A percentile compares a stretch with the other conserved stretches of the same genome.
Conservation (phyloP, 1,140 invertebrate genomes). For the Drosophila tropicalis region DNA sequence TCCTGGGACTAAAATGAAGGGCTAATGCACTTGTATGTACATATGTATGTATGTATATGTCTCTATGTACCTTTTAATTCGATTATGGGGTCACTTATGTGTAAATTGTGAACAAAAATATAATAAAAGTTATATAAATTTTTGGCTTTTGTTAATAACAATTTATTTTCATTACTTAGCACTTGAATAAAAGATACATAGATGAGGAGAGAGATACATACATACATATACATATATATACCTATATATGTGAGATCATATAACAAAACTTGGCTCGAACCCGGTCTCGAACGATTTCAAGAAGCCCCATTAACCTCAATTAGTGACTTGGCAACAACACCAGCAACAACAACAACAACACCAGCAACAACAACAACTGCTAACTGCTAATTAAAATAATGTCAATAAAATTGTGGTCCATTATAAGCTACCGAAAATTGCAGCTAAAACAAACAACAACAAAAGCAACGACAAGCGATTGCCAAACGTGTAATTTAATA, state of each 20-base stretch:
- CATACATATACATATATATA: not conserved
- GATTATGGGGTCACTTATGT: too few species aligned
- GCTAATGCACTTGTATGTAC: too few species aligned
- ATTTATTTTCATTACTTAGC: slow-evolving; percentile 13
- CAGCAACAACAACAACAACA: slow-evolving; percentile 25
- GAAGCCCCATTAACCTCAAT: slow-evolving; percentile 81
- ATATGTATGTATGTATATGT: too few species aligned
- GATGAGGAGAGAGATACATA: not conserved
- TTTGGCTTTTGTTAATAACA: not conserved
- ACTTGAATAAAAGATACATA: not conserved
- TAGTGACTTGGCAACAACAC: slow-evolving; percentile 72
- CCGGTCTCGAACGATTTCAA: slow-evolving; percentile 63
- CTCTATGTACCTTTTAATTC: too few species aligned
- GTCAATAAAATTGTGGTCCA: slow-evolving; percentile 82
- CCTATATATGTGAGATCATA: not conserved
- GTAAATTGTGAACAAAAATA: too few species aligned
- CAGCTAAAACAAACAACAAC: slow-evolving; percentile 49
- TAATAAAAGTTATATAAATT: slow-evolving; percentile 12
- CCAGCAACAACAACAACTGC: slow-evolving; percentile 15
- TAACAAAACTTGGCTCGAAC: slow-evolving; percentile 39
- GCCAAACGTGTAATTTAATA: slow-evolving; percentile 71
- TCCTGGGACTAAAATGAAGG: too few species aligned
- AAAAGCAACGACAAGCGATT: slow-evolving; percentile 52
- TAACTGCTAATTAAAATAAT: slow-evolving; percentile 81
- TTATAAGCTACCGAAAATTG: slow-evolving; percentile 76